Evolutionary conservation across 2,888 invertebrate genomes (phyloP).

Genomic region (Trilocha varians): DNA sequence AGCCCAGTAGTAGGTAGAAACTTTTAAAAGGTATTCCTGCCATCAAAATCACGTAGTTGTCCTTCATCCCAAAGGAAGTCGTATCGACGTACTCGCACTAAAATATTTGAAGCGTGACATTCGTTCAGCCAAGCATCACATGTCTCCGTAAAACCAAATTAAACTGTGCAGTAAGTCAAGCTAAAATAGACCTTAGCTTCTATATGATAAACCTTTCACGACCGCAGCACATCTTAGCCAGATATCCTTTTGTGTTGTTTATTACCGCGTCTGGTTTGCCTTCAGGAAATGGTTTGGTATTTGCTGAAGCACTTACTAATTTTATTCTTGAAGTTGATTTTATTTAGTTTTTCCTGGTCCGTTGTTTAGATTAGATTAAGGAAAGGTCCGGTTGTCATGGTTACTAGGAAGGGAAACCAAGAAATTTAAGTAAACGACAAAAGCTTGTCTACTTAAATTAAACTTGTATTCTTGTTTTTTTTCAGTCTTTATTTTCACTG

Average conservation of each 20-base stretch:
- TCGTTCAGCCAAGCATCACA: conserved; percentile 34
- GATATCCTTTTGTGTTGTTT: conserved; percentile 25
- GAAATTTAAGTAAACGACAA: no score
- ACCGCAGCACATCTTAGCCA: conserved; percentile 4
- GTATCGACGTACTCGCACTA: conserved; percentile 37
- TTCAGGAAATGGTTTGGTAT: conserved; percentile 13
- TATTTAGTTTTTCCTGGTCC: background rate
- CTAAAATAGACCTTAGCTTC: conserved; percentile 15
- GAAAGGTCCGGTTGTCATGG: no score
- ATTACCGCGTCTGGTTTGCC: conserved; percentile 27
- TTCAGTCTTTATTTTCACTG: no score
- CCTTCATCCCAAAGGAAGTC: conserved; percentile 28
- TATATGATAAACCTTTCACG: conserved; percentile 7
- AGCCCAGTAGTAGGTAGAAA: no score
- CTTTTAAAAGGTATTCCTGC: background rate
- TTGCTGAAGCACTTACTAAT: background rate
- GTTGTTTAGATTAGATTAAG: no score
- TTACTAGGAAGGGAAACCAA: no score
- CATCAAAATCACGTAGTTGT: background rate
- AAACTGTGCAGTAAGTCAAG: conserved; percentile 3
- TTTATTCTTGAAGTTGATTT: background rate
- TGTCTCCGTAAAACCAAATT: conserved; percentile 17
- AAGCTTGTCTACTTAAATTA: no score
- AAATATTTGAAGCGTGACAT: conserved; percentile 45
- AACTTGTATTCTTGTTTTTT: no score